phyloP scores from a whole-genome alignment of 2,797 vertebrate genomes.

The Trachurus trachurus region DNA sequence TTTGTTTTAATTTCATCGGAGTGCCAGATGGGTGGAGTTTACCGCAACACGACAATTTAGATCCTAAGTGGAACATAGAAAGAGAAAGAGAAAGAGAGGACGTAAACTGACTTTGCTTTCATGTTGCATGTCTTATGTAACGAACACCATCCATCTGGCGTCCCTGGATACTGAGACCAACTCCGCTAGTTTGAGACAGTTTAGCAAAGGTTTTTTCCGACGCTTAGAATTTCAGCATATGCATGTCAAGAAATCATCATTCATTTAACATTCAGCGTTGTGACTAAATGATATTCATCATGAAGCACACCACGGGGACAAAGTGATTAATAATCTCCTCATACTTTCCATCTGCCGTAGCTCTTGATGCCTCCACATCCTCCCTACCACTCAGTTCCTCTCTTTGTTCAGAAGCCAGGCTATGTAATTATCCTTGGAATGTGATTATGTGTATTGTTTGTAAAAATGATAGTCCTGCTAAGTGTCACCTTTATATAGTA shows the following conservation, averaged over 20 bases:
- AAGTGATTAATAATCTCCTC: slow-evolving; percentile 66
- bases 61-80: slow-evolving; percentile 15
- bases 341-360: slow-evolving; percentile 43
- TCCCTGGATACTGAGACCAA: slow-evolving; percentile 30
- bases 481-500: background rate
- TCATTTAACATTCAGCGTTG: slow-evolving; percentile 39
- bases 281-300: slow-evolving; percentile 63
- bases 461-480: slow-evolving; percentile 26
- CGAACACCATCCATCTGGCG: slow-evolving; percentile 49
- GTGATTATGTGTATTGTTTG: slow-evolving; percentile 27
- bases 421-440: slow-evolving; percentile 35
- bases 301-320: slow-evolving; percentile 40
- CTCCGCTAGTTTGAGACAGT: slow-evolving; percentile 24
- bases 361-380: slow-evolving; percentile 28
- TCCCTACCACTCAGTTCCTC: slow-evolving; percentile 11
- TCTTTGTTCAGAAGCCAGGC: slow-evolving; percentile 14
- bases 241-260: slow-evolving; percentile 41
- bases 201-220: slow-evolving; percentile 22
- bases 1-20: slow-evolving; percentile 39
- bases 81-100: slow-evolving; percentile 21
- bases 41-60: slow-evolving; percentile 14
- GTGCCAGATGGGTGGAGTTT: slow-evolving; percentile 28
- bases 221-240: background rate
- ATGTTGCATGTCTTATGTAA: slow-evolving; percentile 10
- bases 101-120: slow-evolving; percentile 31